Conservation (phyloP, 2,113 vertebrate genomes). For the Emydura subglobosa region DNA sequence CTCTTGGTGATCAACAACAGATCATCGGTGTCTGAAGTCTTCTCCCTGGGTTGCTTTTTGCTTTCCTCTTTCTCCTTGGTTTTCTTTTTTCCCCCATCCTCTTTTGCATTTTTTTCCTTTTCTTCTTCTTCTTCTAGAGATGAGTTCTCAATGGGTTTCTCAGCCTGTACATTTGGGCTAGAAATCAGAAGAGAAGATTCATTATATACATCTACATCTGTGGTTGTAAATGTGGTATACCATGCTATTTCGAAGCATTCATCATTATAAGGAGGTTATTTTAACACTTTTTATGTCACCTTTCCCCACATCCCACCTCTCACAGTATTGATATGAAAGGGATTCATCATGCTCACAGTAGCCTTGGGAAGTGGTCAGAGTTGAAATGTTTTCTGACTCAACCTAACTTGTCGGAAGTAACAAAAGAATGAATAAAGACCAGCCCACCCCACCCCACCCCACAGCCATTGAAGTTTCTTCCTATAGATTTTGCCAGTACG, state of each 20-base stretch:
- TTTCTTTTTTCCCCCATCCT: conserved; percentile 24
- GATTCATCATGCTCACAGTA: not conserved
- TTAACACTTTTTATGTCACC: not conserved
- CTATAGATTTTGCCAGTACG: not conserved
- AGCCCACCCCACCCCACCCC: not conserved
- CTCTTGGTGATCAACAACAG: conserved; percentile 13
- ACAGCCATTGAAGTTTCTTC: not conserved
- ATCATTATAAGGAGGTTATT: not conserved
- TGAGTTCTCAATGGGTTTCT: not conserved
- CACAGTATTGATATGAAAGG: not conserved
- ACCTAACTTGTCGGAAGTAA: not conserved
- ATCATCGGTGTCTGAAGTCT: not conserved
- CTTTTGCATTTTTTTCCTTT: conserved; percentile 12
- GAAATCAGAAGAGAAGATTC: conserved; percentile 34
- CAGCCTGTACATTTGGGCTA: conserved; percentile 42
- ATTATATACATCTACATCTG: not conserved
- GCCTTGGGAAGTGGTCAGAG: not conserved
- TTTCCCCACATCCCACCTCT: not conserved
- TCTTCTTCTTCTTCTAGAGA: conserved; percentile 1
- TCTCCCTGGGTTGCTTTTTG: conserved; percentile 5
- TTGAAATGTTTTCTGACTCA: not conserved
- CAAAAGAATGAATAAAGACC: not conserved
- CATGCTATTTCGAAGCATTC: not conserved
- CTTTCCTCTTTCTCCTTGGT: conserved; percentile 15
- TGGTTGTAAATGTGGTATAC: not conserved